Evolutionary conservation across 2,113 vertebrate genomes (phyloP).

Genomic region (Scartelaos histophorus): DNA sequence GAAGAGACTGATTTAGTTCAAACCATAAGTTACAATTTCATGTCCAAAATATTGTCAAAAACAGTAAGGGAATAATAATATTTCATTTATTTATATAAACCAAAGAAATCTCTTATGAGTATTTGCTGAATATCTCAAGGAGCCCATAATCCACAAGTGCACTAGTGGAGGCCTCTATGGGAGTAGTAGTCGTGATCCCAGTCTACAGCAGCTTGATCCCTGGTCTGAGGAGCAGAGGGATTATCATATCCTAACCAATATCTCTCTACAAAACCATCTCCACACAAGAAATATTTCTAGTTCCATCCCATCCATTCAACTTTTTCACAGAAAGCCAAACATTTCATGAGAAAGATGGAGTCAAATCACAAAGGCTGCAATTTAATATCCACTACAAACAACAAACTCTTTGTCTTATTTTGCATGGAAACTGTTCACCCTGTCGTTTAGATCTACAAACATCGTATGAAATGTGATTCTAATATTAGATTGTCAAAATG

Average conservation of each 20-base stretch:
- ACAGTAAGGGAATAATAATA: background rate
- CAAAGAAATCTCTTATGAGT: conserved; percentile 24
- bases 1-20: background rate
- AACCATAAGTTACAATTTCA: background rate
- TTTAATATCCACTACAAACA: no score
- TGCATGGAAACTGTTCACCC: no score
- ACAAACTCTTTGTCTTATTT: no score
- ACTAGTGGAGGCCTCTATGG: conserved; percentile 24
- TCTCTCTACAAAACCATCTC: conserved; percentile 24
- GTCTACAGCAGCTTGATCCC: conserved; percentile 32
- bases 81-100: background rate
- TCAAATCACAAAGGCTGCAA: no score
- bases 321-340: no score
- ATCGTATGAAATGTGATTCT: no score
- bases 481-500: no score
- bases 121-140: conserved; percentile 43
- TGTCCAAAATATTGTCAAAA: background rate
- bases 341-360: no score
- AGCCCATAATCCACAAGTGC: conserved; percentile 28
- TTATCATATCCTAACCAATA: conserved; percentile 31
- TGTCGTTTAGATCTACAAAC: no score
- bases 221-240: conserved; percentile 20
- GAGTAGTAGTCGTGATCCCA: conserved; percentile 49
- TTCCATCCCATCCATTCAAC: no score
- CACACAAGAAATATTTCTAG: conserved; percentile 20